Base-by-base conservation (phyloP, 2,888 invertebrate genomes). In the Allophyes oxyacanthae region DNA sequence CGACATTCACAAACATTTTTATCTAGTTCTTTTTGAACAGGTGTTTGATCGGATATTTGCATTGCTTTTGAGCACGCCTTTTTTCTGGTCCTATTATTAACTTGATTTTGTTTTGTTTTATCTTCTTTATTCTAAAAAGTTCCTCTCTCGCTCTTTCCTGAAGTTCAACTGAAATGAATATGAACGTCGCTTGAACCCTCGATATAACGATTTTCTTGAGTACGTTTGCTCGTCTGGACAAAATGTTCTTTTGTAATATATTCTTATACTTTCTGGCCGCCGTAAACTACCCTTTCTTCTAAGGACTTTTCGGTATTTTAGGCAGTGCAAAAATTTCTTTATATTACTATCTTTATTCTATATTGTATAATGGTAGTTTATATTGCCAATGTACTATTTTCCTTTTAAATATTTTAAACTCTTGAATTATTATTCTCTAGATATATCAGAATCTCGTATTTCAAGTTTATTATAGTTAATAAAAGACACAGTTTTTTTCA, bases 231-330 rank as follows among this genome's bases (percentile, higher is more conserved):
- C 43, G 38, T 36, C 57, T 43, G 6, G 38, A 46, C 10, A 43
- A 51, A 64, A 51, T 1, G 3, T 8, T 4, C 14, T 49, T 53
- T 45, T 53, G 28, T 33, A 25, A 15, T n/a, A 38, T 26, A 20
- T 26, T 34, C 9, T 15, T 32, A 9, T 3, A 28, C n/a, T 25
- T 53, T 14, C 8, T 14, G 14, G 36, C 51, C 51, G 43, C 63
- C 64, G 37, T 9, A 48, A 64, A 51, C 36, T 51, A 64, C 63
- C 64, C 64, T 64, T 58, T 48, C 51, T 46, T 51, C 36, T 40
- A 51, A 51, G 11, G 11, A 57, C 32, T 28, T 28, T 40, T 32
- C 20, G 33, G 10, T 14, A 9, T 52, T 13, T 14, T 14, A 9
- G n/a, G 28, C 13, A 14, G 1, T 26, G 9, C 8, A 26, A 13